phyloP scores from a whole-genome alignment of 2,888 invertebrate species.

The Druceiella hillmani region DNA sequence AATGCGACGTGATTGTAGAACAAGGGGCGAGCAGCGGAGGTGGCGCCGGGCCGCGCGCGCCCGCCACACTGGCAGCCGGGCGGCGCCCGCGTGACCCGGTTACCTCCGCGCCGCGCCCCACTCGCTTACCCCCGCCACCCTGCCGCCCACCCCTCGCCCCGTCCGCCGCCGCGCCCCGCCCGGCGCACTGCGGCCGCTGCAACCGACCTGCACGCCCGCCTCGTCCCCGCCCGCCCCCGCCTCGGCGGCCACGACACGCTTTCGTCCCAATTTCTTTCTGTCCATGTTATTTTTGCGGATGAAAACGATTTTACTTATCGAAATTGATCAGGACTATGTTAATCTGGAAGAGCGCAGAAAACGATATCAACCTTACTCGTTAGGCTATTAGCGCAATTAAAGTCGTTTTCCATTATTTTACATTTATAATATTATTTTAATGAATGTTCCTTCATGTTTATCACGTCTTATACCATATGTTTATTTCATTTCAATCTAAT shows the following conservation, averaged over 20 bases:
- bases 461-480: no score
- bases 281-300: no score
- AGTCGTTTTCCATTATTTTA: no score
- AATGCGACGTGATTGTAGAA: no score
- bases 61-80: slow-evolving; percentile 17
- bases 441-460: no score
- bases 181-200: slow-evolving; percentile 51
- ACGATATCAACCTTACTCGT: no score
- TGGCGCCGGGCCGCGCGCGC: slow-evolving; percentile 13
- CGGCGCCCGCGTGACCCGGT: slow-evolving; percentile 24
- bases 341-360: no score
- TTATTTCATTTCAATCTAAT: no score
- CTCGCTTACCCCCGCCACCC: slow-evolving; percentile 17
- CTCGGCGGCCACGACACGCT: slow-evolving; percentile 17
- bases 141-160: slow-evolving; percentile 25
- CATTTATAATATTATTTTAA: no score
- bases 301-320: no score
- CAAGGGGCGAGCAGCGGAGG: slow-evolving; percentile 5
- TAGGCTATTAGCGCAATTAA: no score
- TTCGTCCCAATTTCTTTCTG: slow-evolving; percentile 4
- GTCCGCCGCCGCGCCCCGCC: slow-evolving; percentile 35
- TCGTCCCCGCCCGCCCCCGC: slow-evolving; percentile 14
- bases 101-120: slow-evolving; percentile 23
- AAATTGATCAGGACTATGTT: no score
- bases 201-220: slow-evolving; percentile 39